Percentiles rank a stretch among this genome's conserved stretches.
These are phyloP conservation scores for Eupithecia exiguata DNA, from an alignment of 2,888 invertebrate species.

Conservation along the genomic window DNA sequence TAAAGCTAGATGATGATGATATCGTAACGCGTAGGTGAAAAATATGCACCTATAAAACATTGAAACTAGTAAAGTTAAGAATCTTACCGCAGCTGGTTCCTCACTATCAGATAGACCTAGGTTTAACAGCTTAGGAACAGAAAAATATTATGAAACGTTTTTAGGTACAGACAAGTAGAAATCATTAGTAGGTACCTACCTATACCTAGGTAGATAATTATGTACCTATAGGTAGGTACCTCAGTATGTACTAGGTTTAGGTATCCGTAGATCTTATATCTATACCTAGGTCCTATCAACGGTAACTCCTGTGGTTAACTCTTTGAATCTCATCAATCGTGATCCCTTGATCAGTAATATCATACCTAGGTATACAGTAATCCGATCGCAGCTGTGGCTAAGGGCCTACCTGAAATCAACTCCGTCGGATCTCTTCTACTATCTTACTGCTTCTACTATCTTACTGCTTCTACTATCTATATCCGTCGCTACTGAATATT, in stretches of 20 bases:
- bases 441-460: too few species aligned
- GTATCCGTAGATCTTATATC: not conserved
- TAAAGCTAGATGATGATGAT: not conserved
- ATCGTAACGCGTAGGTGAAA: not conserved
- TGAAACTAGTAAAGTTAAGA: not conserved
- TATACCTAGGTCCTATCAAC: too few species aligned
- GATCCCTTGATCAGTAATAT: not conserved
- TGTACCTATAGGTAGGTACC: not conserved
- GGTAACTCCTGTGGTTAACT: too few species aligned
- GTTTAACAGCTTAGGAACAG: slow-evolving; percentile 65
- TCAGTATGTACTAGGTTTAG: not conserved
- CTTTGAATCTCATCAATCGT: not conserved
- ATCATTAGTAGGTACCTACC: not conserved
- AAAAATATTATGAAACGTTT: slow-evolving; percentile 26
- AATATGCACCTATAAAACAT: not conserved
- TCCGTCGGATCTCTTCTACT: too few species aligned
- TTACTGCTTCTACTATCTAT: too few species aligned
- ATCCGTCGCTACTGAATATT: too few species aligned
- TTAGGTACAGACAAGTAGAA: not conserved
- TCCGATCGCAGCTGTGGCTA: not conserved
- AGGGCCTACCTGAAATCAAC: too few species aligned
- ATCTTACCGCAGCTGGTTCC: slow-evolving; percentile 71
- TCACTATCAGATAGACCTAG: slow-evolving; percentile 77
- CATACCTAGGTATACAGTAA: not conserved
- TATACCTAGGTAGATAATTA: not conserved